These are phyloP conservation scores for Tetragnatha montana DNA, from an alignment of 2,888 invertebrate genomes.

Conservation along the genomic window DNA sequence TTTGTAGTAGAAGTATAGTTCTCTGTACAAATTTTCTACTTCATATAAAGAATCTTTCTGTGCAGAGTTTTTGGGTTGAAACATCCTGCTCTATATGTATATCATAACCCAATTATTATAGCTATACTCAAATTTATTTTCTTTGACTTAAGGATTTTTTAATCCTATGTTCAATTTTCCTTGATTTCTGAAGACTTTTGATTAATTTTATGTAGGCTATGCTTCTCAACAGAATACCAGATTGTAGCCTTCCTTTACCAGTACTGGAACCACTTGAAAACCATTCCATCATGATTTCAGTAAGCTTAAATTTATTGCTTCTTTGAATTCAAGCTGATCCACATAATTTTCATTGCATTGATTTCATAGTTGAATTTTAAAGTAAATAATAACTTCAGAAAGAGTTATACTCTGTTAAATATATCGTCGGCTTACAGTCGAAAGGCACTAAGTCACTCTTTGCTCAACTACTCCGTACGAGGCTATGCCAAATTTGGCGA, in stretches of 20 bases:
- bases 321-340: not conserved
- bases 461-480: too few species aligned
- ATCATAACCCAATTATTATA: too few species aligned
- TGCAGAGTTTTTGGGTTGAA: too few species aligned
- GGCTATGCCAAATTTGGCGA: too few species aligned
- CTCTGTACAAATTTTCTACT: not conserved
- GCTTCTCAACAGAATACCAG: slow-evolving; percentile 56
- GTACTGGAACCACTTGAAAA: slow-evolving; percentile 50
- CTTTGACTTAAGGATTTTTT: not conserved
- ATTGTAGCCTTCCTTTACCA: slow-evolving; percentile 55
- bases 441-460: too few species aligned
- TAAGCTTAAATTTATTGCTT: slow-evolving; percentile 24
- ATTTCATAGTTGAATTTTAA: not conserved
- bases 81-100: too few species aligned
- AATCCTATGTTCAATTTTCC: not conserved
- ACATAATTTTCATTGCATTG: not conserved
- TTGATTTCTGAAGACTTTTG: not conserved
- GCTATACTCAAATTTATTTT: too few species aligned
- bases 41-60: not conserved
- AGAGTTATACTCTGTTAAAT: not conserved
- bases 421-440: too few species aligned
- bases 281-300: slow-evolving; percentile 62
- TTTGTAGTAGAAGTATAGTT: not conserved
- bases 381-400: not conserved
- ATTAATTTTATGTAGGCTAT: not conserved